phyloP scores from a whole-genome alignment of 2,797 vertebrate genomes.

The Adelosebastes latens region DNA sequence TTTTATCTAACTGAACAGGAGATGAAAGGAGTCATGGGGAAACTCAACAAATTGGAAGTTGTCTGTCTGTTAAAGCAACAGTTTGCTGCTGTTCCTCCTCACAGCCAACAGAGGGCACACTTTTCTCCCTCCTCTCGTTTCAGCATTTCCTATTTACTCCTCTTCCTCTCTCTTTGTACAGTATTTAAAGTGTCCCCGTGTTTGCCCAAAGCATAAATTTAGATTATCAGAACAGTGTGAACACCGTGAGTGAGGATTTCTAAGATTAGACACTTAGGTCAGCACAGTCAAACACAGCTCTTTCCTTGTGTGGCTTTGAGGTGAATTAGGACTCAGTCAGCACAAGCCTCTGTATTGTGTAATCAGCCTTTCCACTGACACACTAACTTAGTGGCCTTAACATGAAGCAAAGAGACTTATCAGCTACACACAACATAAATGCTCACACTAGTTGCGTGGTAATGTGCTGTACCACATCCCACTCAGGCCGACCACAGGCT shows the following conservation, averaged over 20 bases:
- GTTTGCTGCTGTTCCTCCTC: constrained; percentile 13
- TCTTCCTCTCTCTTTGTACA: background rate
- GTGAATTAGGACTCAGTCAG: constrained; percentile 43
- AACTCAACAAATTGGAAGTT: constrained; percentile 26
- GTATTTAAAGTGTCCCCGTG: constrained; percentile 28
- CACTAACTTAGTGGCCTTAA: constrained; percentile 53
- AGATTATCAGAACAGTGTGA: constrained; percentile 21
- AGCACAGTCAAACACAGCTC: constrained; percentile 28
- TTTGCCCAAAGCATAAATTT: constrained; percentile 34
- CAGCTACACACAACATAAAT: constrained; percentile 44
- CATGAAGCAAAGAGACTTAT: constrained; percentile 53
- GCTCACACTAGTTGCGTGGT: constrained; percentile 31
- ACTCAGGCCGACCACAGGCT: constrained; percentile 47
- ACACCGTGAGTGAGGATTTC: constrained; percentile 16
- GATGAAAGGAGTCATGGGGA: constrained; percentile 61
- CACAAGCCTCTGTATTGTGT: constrained; percentile 44
- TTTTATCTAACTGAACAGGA: constrained; percentile 55
- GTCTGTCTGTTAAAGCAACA: constrained; percentile 13
- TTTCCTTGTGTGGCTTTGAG: constrained; percentile 22
- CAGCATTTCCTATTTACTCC: constrained; percentile 5
- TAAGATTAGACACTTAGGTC: constrained; percentile 37
- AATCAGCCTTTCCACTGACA: constrained; percentile 55
- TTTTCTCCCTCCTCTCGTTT: background rate
- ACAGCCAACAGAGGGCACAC: constrained; percentile 63
- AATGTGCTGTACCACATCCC: constrained; percentile 45